Base-by-base conservation (phyloP, 2,888 invertebrate genomes). In the Shargacucullia verbasci region DNA sequence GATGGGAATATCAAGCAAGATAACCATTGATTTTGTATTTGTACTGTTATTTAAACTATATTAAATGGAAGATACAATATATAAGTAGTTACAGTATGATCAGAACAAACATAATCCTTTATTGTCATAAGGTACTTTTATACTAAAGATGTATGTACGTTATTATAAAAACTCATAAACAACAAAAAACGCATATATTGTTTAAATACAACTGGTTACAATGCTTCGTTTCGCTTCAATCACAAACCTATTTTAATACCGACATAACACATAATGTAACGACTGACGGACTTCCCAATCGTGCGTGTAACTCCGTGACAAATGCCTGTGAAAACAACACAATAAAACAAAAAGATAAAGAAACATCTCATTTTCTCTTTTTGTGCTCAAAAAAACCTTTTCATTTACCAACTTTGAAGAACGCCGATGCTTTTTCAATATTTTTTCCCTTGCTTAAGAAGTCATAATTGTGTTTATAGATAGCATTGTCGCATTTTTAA, bases 381-480 rank as follows among this genome's bases (percentile, higher is more conserved):
- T 70, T 67, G 66, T 60, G 34, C 50, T 34, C 43, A 70, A 76
- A 73, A 44, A 67, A 76, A 64, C 12, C 61, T 60, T 46, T 63
- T 66, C 50, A 68, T 44, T 54, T 37, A 52, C 15, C 52, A 44
- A 65, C 73, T 78, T 80, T 77, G 58, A 65, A 64, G 60, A 57
- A 61, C 48, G 70, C 79, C 84, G 75, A 79, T 52, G 59, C 66
- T 71, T 78, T 78, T 77, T 66, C 47, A 62, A 74, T 76, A 74
- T 75, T 82, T 78, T 56, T 72, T 59, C 60, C 63, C 68, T 80
- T 63, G 55, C 56, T 83, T 78, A 74, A 56, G 72, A 76, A 78
- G 76, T 80, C 75, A 70, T 88, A 77, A 87, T 84, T 79, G 79
- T 73, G 70, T 75, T 79, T 70, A 69, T 78, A 70, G 70, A 73